These are phyloP conservation scores for Epinephelus cyanopodus DNA, from an alignment of 2,113 vertebrate genomes.

Conservation along the genomic window DNA sequence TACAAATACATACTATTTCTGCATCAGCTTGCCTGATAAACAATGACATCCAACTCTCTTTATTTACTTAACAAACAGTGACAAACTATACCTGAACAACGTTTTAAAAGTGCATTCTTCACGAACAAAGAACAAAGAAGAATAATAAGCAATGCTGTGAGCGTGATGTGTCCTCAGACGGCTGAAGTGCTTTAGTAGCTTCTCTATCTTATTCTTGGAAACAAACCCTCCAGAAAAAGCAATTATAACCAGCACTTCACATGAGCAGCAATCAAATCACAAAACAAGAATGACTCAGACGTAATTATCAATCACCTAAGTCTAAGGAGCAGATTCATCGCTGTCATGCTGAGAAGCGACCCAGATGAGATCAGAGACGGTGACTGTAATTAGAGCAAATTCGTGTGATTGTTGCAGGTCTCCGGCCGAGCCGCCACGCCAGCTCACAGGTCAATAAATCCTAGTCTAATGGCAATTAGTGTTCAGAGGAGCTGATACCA, in stretches of 20 bases:
- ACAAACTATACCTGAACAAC: neutral
- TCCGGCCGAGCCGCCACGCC: neutral
- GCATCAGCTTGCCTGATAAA: no score
- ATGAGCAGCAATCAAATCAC: constrained; percentile 10
- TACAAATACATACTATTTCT: no score
- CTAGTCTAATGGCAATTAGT: neutral
- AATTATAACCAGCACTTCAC: neutral
- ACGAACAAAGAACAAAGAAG: neutral
- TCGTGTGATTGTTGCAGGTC: constrained; percentile 2
- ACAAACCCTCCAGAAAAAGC: neutral
- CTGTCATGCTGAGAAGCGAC: constrained; percentile 29
- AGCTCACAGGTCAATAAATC: constrained; percentile 16
- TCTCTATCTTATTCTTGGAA: neutral
- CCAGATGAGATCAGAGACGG: constrained; percentile 12
- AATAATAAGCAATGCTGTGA: no score
- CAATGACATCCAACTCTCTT: neutral
- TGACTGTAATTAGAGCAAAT: constrained; percentile 24
- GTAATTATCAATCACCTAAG: constrained; percentile 19
- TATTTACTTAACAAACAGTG: neutral
- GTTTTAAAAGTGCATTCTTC: neutral
- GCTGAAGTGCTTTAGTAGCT: neutral
- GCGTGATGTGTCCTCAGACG: neutral
- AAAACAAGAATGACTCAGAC: neutral
- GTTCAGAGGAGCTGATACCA: neutral
- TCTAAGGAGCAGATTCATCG: neutral